phyloP scores from a whole-genome alignment of 2,888 invertebrate genomes.

The Meliscaeva auricollis region DNA sequence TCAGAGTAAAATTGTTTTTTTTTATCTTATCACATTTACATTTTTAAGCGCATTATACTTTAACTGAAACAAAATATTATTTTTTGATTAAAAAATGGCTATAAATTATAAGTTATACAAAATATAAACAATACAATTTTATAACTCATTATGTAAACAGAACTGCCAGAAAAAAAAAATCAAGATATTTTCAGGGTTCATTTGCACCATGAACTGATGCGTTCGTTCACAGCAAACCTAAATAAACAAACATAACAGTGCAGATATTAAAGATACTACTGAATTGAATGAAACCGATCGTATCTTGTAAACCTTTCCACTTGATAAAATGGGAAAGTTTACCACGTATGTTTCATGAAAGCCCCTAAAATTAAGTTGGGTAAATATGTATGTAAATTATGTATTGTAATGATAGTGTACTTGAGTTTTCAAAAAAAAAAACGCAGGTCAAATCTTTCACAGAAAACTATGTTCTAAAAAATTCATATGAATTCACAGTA shows the following conservation, averaged over 20 bases:
- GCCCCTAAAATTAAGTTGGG: too few relatives aligned
- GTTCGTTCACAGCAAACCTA: not conserved
- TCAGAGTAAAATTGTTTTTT: too few relatives aligned
- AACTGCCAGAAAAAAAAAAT: not conserved
- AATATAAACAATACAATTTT: not conserved
- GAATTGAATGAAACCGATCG: not conserved
- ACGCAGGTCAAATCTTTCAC: too few relatives aligned
- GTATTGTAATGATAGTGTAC: too few relatives aligned
- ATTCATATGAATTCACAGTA: too few relatives aligned
- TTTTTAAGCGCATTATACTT: not conserved
- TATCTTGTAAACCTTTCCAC: not conserved
- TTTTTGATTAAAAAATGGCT: not conserved
- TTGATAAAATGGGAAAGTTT: too few relatives aligned
- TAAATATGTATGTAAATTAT: too few relatives aligned
- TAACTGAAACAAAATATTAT: not conserved
- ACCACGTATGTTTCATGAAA: too few relatives aligned
- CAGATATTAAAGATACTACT: not conserved
- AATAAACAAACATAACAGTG: not conserved
- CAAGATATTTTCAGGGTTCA: not conserved
- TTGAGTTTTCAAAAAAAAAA: too few relatives aligned
- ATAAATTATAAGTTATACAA: not conserved
- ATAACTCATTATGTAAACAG: not conserved
- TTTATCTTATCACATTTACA: not conserved
- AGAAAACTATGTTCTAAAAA: too few relatives aligned
- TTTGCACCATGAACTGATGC: not conserved